Evolutionary conservation across 2,113 vertebrate genomes (phyloP).

Genomic region (Psilopsiagon aymara): DNA sequence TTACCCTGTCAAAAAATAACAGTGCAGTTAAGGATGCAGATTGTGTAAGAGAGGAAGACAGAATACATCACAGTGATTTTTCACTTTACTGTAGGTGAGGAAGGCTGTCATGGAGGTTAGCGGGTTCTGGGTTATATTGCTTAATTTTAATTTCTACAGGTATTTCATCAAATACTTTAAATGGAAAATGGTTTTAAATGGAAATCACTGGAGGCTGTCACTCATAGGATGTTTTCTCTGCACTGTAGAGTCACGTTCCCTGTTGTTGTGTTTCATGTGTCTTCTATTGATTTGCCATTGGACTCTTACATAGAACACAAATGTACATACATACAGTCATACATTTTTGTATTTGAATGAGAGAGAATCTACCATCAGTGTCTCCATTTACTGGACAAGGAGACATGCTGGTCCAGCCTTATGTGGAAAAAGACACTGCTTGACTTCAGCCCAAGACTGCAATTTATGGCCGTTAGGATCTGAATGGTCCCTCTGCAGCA

Average conservation of each 20-base stretch:
- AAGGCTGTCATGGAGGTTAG: background rate
- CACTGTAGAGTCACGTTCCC: accelerated
- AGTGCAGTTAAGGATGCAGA: background rate
- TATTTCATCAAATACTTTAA: background rate
- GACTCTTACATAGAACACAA: background rate
- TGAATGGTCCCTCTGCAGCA: background rate
- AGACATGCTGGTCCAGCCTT: background rate
- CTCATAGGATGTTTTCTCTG: background rate
- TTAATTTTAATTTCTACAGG: background rate
- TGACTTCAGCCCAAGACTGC: background rate
- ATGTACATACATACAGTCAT: background rate
- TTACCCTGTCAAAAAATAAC: background rate
- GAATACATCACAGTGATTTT: background rate
- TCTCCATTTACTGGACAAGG: background rate
- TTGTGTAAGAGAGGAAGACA: background rate
- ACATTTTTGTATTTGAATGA: background rate
- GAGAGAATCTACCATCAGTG: background rate
- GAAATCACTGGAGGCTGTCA: background rate
- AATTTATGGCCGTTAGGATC: background rate
- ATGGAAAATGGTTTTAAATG: background rate
- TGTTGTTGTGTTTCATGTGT: background rate
- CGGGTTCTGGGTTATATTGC: background rate
- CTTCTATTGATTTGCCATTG: background rate
- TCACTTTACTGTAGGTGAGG: background rate
- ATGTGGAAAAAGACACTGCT: background rate